These are phyloP conservation scores for Bucorvus abyssinicus DNA, from an alignment of 2,797 vertebrate species.

Conservation along the genomic window DNA sequence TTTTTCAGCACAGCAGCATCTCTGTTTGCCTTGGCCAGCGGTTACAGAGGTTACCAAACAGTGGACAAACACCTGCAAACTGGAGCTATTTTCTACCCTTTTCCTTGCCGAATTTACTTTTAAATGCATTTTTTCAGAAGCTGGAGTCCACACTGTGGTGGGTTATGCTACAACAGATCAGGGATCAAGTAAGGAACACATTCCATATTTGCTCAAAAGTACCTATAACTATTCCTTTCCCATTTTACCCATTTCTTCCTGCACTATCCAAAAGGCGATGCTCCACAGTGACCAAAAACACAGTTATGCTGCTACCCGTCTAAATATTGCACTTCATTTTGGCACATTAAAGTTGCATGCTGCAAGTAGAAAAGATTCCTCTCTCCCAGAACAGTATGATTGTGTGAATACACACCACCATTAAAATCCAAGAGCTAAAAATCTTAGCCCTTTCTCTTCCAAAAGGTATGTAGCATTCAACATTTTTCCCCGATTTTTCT, in stretches of 20 bases:
- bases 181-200: neutral
- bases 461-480: neutral
- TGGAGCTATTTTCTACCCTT: neutral
- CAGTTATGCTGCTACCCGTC: fast-evolving
- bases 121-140: neutral
- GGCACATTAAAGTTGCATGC: neutral
- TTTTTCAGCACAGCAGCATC: neutral
- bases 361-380: neutral
- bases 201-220: neutral
- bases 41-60: neutral
- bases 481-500: neutral
- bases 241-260: neutral
- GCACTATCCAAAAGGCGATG: neutral
- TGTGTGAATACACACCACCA: neutral
- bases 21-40: neutral
- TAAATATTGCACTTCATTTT: neutral
- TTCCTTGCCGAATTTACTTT: neutral
- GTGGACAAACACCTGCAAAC: neutral
- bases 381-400: neutral
- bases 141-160: neutral
- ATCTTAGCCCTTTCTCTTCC: neutral
- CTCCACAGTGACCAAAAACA: neutral
- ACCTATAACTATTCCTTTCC: neutral
- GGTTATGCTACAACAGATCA: neutral
- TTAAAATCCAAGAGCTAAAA: neutral